These are phyloP conservation scores for Urocitellus parryii DNA, from an alignment of 2,113 vertebrate species.

Conservation along the genomic window DNA sequence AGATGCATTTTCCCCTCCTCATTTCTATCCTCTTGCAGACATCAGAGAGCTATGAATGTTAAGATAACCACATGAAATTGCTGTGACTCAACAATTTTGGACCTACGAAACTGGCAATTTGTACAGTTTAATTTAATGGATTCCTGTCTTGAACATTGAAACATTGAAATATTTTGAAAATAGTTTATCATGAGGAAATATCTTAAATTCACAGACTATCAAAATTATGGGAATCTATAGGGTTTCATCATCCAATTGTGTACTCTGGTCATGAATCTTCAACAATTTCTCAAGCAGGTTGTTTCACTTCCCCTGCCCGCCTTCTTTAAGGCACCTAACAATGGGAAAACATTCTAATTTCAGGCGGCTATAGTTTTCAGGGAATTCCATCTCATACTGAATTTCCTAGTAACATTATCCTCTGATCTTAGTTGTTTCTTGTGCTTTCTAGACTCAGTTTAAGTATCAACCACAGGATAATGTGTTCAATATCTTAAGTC, in stretches of 20 bases:
- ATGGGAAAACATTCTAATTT: conserved; percentile 39
- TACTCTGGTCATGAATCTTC: neutral
- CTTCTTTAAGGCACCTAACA: neutral
- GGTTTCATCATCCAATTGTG: neutral
- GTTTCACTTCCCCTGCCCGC: neutral
- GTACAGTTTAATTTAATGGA: neutral
- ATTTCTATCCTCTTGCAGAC: neutral
- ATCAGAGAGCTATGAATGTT: neutral
- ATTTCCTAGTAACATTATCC: neutral
- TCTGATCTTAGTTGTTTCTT: neutral
- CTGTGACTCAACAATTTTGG: neutral
- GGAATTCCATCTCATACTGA: neutral
- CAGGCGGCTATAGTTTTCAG: neutral
- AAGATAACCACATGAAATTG: neutral
- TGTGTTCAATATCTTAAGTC: too few relatives aligned
- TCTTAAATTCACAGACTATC: conserved; percentile 36
- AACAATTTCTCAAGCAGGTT: neutral
- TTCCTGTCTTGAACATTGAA: neutral
- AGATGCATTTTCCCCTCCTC: neutral
- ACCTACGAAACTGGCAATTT: neutral
- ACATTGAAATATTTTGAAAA: neutral
- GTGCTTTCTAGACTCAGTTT: neutral
- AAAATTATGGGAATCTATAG: neutral
- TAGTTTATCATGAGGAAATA: neutral
- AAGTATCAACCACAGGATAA: neutral